Base-by-base conservation (phyloP, 2,797 vertebrate genomes). In the Xenops minutus region DNA sequence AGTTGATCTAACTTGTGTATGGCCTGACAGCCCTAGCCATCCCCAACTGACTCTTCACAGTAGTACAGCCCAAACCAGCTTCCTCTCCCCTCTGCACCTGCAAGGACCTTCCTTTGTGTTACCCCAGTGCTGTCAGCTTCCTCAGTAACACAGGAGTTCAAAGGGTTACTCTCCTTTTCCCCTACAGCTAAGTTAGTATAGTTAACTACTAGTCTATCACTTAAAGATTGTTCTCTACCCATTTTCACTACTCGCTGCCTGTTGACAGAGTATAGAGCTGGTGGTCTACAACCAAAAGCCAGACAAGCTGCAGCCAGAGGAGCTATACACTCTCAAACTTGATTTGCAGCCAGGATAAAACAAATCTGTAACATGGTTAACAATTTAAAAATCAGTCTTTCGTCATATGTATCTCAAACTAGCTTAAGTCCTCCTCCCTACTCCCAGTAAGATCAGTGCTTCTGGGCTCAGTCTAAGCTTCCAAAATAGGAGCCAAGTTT, bases 391-490 rank as follows among this genome's bases (percentile, higher is more conserved):
- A 66, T 52, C 74, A 76, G 36, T 19, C 78, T 48, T 52, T 21
- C 22, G 49, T 63, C 79, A 55, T 1, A 0, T 4, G 22, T 18
- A 43, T 21, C 49, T 61, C 76, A 64, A 80, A 88, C 9, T 46
- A 61, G 41, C 54, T 72, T 2, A 1, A 89, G 68, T 72, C 67
- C 12, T 0, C 49, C 73, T 80, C 56, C 41, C 41, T 66, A 5
- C 26, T 68, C 79, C 68, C 2, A 3, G 37, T 8, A 34, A 81
- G 6, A 4, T 56, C 64, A 29, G 41, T 26, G 44, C 46, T 91
- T 75, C 69, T 84, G 82, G 24, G 49, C 83, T 85, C 48, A 49
- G 37, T 4, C 24, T 91, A 46, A 74, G 89, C 81, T 80, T 41
- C 59, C 0, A 0, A 80, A 61, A 77, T 58, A 43, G 0, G 8